phyloP scores from a whole-genome alignment of 2,113 vertebrate genomes.

The Dendropsophus ebraccatus region DNA sequence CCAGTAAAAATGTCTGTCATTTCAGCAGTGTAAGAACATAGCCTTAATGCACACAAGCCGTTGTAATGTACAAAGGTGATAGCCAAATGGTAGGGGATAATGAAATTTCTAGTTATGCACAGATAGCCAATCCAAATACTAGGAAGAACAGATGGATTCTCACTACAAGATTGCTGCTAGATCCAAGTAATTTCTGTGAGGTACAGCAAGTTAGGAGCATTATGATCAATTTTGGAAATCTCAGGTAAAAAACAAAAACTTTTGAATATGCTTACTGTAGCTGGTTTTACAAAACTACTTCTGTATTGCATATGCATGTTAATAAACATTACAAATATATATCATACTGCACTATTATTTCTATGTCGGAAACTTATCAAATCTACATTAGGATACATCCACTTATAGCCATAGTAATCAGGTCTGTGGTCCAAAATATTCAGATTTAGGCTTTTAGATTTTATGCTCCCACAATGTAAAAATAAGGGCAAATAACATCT shows the following conservation, averaged over 20 bases:
- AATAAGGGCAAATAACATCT: too few relatives aligned
- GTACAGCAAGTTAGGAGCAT: not conserved
- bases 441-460: too few relatives aligned
- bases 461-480: too few relatives aligned
- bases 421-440: too few relatives aligned
- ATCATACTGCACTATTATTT: not conserved
- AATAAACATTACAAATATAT: too few relatives aligned
- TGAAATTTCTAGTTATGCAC: not conserved
- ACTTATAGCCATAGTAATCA: too few relatives aligned
- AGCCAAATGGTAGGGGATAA: not conserved
- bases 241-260: conserved; percentile 29
- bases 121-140: not conserved
- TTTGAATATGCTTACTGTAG: not conserved
- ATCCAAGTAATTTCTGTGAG: not conserved
- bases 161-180: not conserved
- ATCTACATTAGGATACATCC: too few relatives aligned
- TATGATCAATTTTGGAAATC: not conserved
- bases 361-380: not conserved
- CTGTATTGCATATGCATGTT: not conserved
- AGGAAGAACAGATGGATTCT: too few relatives aligned
- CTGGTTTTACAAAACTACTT: not conserved
- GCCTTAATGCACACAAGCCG: not conserved
- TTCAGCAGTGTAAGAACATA: too few relatives aligned
- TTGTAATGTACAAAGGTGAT: not conserved
- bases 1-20: too few relatives aligned